Percentiles rank a stretch among this genome's conserved stretches.
These are phyloP conservation scores for Peromyscus eremicus DNA, from an alignment of 2,797 vertebrate genomes.

Conservation along the genomic window DNA sequence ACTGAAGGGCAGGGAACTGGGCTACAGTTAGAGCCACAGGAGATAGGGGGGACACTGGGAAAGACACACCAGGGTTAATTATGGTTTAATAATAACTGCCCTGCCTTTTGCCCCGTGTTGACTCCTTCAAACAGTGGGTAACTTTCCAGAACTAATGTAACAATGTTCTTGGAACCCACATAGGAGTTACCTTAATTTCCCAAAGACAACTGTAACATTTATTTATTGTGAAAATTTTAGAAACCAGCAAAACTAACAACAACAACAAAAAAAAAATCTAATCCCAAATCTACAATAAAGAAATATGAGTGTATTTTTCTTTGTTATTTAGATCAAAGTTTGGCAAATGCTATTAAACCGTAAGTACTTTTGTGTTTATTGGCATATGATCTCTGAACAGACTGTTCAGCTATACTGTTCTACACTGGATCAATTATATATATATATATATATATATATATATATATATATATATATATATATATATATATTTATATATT, in stretches of 20 bases:
- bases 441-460: background rate
- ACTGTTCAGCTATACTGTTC: background rate
- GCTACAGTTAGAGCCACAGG: background rate
- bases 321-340: background rate
- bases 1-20: background rate
- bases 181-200: background rate
- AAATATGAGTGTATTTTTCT: background rate
- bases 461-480: no score
- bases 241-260: background rate
- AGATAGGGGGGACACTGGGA: background rate
- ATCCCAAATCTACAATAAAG: background rate
- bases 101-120: background rate
- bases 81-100: background rate
- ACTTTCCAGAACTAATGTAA: background rate
- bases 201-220: background rate
- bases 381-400: background rate
- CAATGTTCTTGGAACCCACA: constrained; percentile 34
- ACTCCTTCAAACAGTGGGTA: background rate
- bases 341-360: background rate
- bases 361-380: background rate
- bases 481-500: no score
- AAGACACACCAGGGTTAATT: background rate
- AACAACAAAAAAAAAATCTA: background rate
- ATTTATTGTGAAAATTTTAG: background rate
- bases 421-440: background rate